Evolutionary conservation across 2,888 invertebrate species (phyloP).

Genomic region (Drosophila eohydei): DNA sequence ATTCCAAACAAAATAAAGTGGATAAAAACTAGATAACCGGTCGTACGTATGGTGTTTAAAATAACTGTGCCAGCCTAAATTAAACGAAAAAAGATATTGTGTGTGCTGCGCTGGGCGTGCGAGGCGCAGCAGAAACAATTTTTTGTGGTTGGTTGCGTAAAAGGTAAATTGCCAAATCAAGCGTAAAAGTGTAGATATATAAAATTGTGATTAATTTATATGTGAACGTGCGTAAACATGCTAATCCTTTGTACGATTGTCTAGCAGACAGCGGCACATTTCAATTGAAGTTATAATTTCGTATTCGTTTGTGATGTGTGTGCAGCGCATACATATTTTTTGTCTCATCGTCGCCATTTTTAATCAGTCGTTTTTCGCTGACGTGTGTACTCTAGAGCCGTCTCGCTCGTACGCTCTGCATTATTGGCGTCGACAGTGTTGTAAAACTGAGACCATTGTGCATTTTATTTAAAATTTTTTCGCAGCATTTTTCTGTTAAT

Average conservation of each 20-base stretch:
- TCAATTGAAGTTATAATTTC: slow-evolving; percentile 41
- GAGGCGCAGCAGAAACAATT: slow-evolving; percentile 48
- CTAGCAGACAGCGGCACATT: slow-evolving; percentile 21
- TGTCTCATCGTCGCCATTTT: slow-evolving; percentile 76
- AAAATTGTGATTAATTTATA: neutral
- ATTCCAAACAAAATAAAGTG: slow-evolving; percentile 68
- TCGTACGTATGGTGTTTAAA: slow-evolving; percentile 14
- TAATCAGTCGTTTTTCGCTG: slow-evolving; percentile 71
- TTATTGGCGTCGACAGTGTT: slow-evolving; percentile 51
- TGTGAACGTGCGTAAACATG: neutral
- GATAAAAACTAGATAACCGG: slow-evolving; percentile 38
- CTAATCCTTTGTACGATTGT: neutral
- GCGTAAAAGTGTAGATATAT: slow-evolving; percentile 4
- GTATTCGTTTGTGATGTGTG: slow-evolving; percentile 52
- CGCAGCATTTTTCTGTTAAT: slow-evolving; percentile 7
- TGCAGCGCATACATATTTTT: slow-evolving; percentile 66
- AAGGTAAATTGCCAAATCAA: slow-evolving; percentile 62
- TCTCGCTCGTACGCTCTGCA: slow-evolving; percentile 42
- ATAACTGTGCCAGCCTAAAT: slow-evolving; percentile 23
- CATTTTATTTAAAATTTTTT: slow-evolving; percentile 44
- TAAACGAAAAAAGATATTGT: slow-evolving; percentile 22
- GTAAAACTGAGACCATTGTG: slow-evolving; percentile 45
- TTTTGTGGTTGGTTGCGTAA: slow-evolving; percentile 72
- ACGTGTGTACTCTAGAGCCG: slow-evolving; percentile 49
- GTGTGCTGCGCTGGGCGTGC: slow-evolving; percentile 54